These are phyloP conservation scores for Otis tarda DNA, from an alignment of 2,113 vertebrate species.

Conservation along the genomic window DNA sequence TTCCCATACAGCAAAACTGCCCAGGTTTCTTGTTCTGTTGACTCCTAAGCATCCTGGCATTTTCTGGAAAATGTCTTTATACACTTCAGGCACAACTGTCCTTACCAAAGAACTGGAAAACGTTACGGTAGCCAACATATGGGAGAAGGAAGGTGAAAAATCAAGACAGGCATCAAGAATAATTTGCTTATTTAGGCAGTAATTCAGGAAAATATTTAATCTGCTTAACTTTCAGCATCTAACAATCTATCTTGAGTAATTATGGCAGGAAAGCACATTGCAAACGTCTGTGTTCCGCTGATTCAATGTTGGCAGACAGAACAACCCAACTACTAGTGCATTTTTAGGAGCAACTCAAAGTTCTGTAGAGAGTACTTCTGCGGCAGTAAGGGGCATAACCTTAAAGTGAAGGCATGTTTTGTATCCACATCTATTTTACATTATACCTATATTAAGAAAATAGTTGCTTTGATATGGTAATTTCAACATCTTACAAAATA, in stretches of 20 bases:
- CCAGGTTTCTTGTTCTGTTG: neutral
- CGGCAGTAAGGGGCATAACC: neutral
- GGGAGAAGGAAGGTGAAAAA: neutral
- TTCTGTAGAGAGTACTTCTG: neutral
- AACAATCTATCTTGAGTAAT: neutral
- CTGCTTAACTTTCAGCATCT: neutral
- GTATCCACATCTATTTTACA: neutral
- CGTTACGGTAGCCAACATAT: accelerated
- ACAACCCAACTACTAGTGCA: neutral
- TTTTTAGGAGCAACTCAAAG: neutral
- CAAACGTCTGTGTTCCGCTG: accelerated
- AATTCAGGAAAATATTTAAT: neutral
- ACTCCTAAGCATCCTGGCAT: neutral
- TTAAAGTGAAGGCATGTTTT: neutral
- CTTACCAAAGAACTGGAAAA: neutral
- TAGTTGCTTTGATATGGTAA: neutral
- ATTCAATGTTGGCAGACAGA: neutral
- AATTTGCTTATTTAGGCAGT: neutral
- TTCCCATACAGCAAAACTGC: neutral
- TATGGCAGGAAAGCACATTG: neutral
- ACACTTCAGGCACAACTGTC: neutral
- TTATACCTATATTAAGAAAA: neutral
- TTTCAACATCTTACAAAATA: neutral
- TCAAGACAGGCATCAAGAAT: neutral
- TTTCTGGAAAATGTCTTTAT: neutral